Conservation (phyloP, 2,113 vertebrate genomes). For the Coracopsis vasa region DNA sequence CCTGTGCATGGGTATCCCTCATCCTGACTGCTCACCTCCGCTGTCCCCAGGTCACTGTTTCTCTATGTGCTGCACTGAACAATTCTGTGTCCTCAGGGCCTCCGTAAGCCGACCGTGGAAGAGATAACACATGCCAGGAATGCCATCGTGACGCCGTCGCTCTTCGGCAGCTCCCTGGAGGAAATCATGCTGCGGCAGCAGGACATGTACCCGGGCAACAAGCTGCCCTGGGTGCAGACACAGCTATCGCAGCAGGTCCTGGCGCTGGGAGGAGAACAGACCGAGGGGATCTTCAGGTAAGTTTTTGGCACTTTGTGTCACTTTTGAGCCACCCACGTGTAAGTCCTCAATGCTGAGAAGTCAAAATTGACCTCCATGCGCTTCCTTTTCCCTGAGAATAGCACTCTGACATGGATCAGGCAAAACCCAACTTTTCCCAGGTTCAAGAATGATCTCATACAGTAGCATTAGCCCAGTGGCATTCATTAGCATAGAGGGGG, state of each 20-base stretch:
- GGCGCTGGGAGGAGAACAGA: constrained; percentile 84
- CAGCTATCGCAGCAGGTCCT: constrained; percentile 89
- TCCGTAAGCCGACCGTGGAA: constrained; percentile 86
- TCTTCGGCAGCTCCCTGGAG: constrained; percentile 88
- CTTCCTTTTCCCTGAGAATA: background rate
- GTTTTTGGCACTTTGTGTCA: background rate
- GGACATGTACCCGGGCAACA: constrained; percentile 82
- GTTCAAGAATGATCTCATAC: background rate
- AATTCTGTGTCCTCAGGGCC: constrained; percentile 73
- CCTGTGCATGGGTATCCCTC: fast-evolving
- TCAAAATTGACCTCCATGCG: background rate
- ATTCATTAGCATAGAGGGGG: background rate
- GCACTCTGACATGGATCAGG: background rate
- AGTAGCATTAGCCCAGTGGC: background rate
- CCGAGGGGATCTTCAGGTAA: constrained; percentile 92
- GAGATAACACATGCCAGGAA: constrained; percentile 84
- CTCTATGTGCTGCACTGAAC: background rate
- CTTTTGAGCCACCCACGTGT: background rate
- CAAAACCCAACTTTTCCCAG: background rate
- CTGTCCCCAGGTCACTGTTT: no score
- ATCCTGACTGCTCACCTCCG: background rate
- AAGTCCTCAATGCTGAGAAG: background rate
- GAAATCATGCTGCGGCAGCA: constrained; percentile 89
- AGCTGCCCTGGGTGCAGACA: constrained; percentile 90
- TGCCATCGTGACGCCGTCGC: constrained; percentile 85